Conservation (phyloP, 2,888 invertebrate species). For the Taenaris catops region DNA sequence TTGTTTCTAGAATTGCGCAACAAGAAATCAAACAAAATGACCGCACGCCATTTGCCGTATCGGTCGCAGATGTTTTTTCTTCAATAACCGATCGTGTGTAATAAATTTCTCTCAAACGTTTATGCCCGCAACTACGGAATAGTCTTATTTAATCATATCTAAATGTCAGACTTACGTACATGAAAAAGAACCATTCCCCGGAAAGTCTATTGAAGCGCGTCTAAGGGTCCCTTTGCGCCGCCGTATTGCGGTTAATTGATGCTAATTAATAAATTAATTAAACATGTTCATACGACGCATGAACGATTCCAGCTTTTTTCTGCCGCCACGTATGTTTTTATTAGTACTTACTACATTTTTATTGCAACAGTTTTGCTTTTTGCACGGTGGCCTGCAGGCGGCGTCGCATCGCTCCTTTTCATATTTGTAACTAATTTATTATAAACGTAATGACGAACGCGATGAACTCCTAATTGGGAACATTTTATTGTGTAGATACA, state of each 20-base stretch:
- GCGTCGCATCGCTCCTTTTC: background rate
- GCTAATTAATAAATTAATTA: slow-evolving; percentile 77
- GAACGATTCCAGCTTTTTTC: slow-evolving; percentile 60
- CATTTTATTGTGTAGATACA: slow-evolving; percentile 46
- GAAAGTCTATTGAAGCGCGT: slow-evolving; percentile 59
- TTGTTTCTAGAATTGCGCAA: slow-evolving; percentile 37
- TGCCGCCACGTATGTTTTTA: slow-evolving; percentile 37
- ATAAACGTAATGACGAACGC: slow-evolving; percentile 33
- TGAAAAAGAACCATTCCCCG: slow-evolving; percentile 52
- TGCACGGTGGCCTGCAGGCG: slow-evolving; percentile 23
- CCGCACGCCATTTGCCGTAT: slow-evolving; percentile 36
- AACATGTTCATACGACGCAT: slow-evolving; percentile 67
- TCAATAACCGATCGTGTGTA: slow-evolving; percentile 17
- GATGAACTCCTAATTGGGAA: slow-evolving; percentile 42
- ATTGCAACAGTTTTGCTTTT: slow-evolving; percentile 53
- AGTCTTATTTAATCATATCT: slow-evolving; percentile 38
- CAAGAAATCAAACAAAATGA: slow-evolving; percentile 43
- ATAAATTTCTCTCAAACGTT: slow-evolving; percentile 30
- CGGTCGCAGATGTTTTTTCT: slow-evolving; percentile 25
- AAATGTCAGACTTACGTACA: slow-evolving; percentile 35
- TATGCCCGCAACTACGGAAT: slow-evolving; percentile 43
- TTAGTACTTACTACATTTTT: slow-evolving; percentile 51
- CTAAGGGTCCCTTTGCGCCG: slow-evolving; percentile 43
- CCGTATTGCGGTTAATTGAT: slow-evolving; percentile 67
- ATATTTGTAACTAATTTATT: slow-evolving; percentile 41